Evolutionary conservation across 2,888 invertebrate genomes (phyloP).

Genomic region (Callyntrura sp.): DNA sequence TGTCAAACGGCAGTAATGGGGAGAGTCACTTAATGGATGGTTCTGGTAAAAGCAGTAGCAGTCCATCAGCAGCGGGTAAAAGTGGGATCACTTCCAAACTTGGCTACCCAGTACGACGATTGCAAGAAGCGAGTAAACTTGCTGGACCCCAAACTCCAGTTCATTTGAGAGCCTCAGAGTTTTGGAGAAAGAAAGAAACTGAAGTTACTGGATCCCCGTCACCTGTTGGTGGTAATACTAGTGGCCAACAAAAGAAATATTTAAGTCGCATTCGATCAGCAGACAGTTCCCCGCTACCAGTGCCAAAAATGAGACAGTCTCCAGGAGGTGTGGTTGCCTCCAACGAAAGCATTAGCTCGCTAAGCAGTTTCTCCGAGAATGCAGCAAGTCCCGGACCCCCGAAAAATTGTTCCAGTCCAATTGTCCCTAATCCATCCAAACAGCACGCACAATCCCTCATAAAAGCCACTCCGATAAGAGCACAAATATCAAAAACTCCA

Average conservation of each 20-base stretch:
- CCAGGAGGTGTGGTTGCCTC: conserved; percentile 75
- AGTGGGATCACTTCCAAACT: conserved; percentile 82
- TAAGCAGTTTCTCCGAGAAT: conserved; percentile 82
- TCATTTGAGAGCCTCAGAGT: conserved; percentile 83
- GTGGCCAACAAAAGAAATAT: conserved; percentile 69
- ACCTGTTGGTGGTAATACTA: conserved; percentile 51
- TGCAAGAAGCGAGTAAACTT: conserved; percentile 78
- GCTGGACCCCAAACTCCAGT: conserved; percentile 80
- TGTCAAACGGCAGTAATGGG: conserved; percentile 70
- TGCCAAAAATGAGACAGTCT: conserved; percentile 79
- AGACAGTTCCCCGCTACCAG: conserved; percentile 82
- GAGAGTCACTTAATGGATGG: conserved; percentile 42
- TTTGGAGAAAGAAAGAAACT: conserved; percentile 84
- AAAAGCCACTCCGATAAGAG: conserved; percentile 57
- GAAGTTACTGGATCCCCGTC: conserved; percentile 78
- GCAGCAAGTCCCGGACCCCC: conserved; percentile 80
- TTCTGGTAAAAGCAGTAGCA: conserved; percentile 19
- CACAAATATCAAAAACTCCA: conserved; percentile 72
- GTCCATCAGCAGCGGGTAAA: conserved; percentile 48
- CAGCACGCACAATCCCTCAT: not conserved
- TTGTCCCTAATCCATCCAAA: conserved; percentile 38
- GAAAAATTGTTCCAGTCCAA: conserved; percentile 77
- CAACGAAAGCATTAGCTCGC: conserved; percentile 83
- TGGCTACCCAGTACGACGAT: conserved; percentile 82
- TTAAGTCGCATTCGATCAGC: conserved; percentile 82